Base-by-base conservation (phyloP, 2,888 invertebrate species). In the Mechanitis messenoides region DNA sequence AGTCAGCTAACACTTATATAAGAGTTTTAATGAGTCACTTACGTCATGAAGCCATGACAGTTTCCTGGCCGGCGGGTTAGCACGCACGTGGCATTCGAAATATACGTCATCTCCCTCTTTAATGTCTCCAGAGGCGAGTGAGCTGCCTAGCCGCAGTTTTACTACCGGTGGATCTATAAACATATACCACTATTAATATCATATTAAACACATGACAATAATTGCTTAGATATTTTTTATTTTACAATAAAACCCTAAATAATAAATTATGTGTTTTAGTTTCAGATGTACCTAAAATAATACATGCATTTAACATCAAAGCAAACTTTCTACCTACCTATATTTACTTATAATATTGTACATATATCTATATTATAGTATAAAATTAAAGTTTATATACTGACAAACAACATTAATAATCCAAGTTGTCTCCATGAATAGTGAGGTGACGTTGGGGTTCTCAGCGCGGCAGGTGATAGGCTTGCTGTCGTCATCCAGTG, bases 91-190 rank as follows among this genome's bases (percentile, higher is more conserved):
- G 88, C 97, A 97, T 90, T 97, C 97, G 87, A 97, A 96, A 91
- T 96, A 96, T 65, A 96, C 96, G 88, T 96, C 96, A 78, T 96
- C 96, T 58, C 96, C 96, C 85, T 97, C 97, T 85, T 96, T 97
- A 90, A 97, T 97, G 90, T 96, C 96, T 70, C 95, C 94, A 62
- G 95, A 93, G 74, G 94, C 94, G 71, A 97, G 91, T 63, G 96
- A 96, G 78, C 95, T 95, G 76, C 97, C 97, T 70, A 97, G 91
- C 65, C 94, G 92, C 72, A 97, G 85, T 60, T 94, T 93, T 67
- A 97, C 96, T 78, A 96, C 93, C 56, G 97, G 97, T 12, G 96
- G 94, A 91, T 96, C 97, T 97, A 92, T 33, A 58, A 59, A 4
- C 91, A 35, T 56, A 50, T 47, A 38, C 38, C 12, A 28, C n/a